phyloP scores from a whole-genome alignment of 2,797 vertebrate species.

The Avahi laniger region DNA sequence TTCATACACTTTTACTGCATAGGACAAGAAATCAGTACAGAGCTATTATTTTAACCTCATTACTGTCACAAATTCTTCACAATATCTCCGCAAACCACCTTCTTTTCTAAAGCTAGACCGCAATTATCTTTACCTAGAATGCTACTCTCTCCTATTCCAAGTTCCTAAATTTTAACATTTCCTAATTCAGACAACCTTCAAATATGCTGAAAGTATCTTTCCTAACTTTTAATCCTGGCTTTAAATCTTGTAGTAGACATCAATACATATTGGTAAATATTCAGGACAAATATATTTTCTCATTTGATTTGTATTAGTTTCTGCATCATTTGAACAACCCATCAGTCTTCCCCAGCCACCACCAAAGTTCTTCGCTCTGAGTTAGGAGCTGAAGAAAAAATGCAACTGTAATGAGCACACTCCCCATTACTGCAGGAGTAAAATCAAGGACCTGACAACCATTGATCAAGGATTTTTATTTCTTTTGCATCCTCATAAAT shows the following conservation, averaged over 20 bases:
- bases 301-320: neutral
- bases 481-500: neutral
- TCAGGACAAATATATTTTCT: neutral
- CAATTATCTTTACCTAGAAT: neutral
- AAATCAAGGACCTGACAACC: neutral
- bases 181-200: neutral
- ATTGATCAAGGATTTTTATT: neutral
- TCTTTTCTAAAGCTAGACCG: conserved; percentile 38
- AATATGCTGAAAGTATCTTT: neutral
- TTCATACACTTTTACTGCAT: neutral
- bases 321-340: neutral
- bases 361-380: neutral
- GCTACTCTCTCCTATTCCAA: neutral
- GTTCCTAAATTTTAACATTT: conserved; percentile 5
- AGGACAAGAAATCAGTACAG: neutral
- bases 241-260: neutral
- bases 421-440: neutral
- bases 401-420: neutral
- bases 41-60: conserved; percentile 3
- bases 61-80: conserved; percentile 15
- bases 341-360: neutral
- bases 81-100: neutral
- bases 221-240: neutral
- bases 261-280: neutral
- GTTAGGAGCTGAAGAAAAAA: neutral